Evolutionary conservation across 2,113 vertebrate genomes (phyloP).

Genomic region (Bolborhynchus lineola): DNA sequence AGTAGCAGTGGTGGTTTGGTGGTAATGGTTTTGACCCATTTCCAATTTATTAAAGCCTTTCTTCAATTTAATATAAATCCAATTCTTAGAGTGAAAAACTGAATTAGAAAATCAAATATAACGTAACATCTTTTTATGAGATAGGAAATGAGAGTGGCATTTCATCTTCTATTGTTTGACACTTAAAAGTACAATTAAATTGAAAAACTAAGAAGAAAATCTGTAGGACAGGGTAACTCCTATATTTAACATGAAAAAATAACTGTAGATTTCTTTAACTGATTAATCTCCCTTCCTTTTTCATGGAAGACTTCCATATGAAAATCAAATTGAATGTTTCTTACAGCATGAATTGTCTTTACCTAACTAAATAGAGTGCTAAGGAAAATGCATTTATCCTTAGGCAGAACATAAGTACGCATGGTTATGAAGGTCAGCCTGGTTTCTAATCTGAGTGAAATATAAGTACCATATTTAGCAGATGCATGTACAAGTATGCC

Average conservation of each 20-base stretch:
- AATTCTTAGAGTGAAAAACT: slow-evolving; percentile 24
- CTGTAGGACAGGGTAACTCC: background rate
- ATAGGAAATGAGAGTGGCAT: slow-evolving; percentile 17
- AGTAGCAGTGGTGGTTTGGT: background rate
- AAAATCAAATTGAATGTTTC: background rate
- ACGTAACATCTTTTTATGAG: background rate
- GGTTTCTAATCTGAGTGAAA: slow-evolving; percentile 40
- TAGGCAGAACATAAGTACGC: slow-evolving; percentile 9
- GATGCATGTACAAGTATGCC: background rate
- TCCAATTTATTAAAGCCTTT: slow-evolving; percentile 30
- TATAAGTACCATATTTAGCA: slow-evolving; percentile 38
- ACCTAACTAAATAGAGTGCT: background rate
- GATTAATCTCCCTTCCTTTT: background rate
- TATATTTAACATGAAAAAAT: background rate
- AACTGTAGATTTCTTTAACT: background rate
- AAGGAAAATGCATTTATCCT: slow-evolving; percentile 18
- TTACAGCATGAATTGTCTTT: background rate
- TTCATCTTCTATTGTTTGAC: slow-evolving; percentile 26
- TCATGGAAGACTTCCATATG: background rate
- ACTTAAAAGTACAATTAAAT: slow-evolving; percentile 1
- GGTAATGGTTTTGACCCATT: slow-evolving; percentile 13
- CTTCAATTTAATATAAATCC: slow-evolving; percentile 1
- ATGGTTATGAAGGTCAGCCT: slow-evolving; percentile 30
- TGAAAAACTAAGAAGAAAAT: background rate
- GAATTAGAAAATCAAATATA: slow-evolving; percentile 52